Conservation (phyloP, 2,113 vertebrate genomes). For the Suricata suricatta region DNA sequence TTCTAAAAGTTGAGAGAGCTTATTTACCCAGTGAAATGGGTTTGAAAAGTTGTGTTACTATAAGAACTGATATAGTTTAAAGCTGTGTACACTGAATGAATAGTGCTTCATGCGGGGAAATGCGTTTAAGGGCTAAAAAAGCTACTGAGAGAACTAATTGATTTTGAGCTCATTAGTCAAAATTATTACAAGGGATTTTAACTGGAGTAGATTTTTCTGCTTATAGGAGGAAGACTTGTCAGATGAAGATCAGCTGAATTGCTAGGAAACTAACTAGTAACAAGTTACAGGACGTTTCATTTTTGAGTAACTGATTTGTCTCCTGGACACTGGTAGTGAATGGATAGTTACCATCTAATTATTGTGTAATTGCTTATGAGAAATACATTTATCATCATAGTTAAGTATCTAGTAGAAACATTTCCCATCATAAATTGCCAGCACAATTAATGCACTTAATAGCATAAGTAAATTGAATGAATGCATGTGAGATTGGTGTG, state of each 20-base stretch:
- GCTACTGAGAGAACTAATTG: not conserved
- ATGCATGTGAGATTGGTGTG: not conserved
- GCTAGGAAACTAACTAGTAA: not conserved
- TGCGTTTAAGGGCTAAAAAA: not conserved
- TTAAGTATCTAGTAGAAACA: not conserved
- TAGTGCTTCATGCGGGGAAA: not conserved
- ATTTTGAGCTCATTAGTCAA: not conserved
- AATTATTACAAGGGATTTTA: constrained; percentile 9
- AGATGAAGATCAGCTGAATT: not conserved
- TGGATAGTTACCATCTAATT: constrained; percentile 35
- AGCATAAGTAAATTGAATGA: constrained; percentile 3
- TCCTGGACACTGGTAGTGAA: not conserved
- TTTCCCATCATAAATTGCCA: constrained; percentile 45
- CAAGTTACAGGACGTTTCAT: not conserved
- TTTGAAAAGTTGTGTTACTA: not conserved
- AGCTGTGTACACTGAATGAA: not conserved
- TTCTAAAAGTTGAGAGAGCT: not conserved
- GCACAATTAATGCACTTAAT: not conserved
- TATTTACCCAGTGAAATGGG: not conserved
- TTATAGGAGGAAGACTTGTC: not conserved
- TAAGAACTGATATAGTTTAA: not conserved
- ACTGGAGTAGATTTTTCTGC: not conserved
- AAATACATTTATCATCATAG: not conserved
- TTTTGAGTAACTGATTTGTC: constrained; percentile 13
- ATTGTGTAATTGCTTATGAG: constrained; percentile 13